Conservation (phyloP, 2,888 invertebrate species). For the Lasioglossum malachurum region DNA sequence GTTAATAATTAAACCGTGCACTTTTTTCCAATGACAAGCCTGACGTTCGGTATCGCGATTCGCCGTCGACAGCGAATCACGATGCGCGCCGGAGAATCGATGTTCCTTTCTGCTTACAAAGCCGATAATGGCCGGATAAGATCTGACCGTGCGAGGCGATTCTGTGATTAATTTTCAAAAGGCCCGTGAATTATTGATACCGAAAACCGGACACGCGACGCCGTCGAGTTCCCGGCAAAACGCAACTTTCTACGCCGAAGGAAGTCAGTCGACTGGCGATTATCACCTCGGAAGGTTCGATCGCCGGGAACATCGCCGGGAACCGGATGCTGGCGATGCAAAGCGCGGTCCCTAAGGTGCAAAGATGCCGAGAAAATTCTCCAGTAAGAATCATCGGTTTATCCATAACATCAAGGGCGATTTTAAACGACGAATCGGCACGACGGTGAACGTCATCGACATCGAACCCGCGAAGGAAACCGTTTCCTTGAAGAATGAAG, state of each 20-base stretch:
- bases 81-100: neutral
- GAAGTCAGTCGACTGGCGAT: slow-evolving; percentile 18
- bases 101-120: neutral
- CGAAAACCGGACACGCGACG: slow-evolving; percentile 33
- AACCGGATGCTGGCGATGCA: neutral
- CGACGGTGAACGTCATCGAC: slow-evolving; percentile 14
- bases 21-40: slow-evolving; percentile 26
- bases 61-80: neutral
- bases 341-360: neutral
- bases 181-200: slow-evolving; percentile 57
- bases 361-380: slow-evolving; percentile 9
- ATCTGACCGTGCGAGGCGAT: neutral
- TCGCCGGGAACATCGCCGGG: neutral
- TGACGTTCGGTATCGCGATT: neutral
- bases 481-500: neutral
- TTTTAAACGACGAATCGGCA: neutral
- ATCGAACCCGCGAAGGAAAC: neutral
- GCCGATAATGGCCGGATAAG: neutral
- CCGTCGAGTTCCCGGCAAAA: slow-evolving; percentile 28
- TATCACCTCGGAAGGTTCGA: neutral
- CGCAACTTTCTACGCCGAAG: slow-evolving; percentile 13
- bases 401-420: neutral
- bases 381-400: neutral
- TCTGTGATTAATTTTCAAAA: slow-evolving; percentile 27
- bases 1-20: slow-evolving; percentile 32